phyloP scores from a whole-genome alignment of 2,797 vertebrate species.

The Falco berigora region DNA sequence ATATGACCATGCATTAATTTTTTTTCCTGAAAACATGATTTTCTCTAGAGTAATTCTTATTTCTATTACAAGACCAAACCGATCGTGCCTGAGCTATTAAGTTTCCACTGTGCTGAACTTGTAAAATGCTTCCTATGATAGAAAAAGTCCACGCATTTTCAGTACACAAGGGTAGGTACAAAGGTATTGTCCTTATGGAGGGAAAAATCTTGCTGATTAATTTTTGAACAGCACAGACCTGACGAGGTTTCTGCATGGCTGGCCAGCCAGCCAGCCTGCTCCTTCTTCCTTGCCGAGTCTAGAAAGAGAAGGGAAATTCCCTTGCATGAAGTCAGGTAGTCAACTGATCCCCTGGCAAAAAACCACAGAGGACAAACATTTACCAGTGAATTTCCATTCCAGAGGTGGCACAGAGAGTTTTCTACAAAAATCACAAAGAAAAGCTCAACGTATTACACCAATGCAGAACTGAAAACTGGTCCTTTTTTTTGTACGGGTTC shows the following conservation, averaged over 20 bases:
- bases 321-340: background rate
- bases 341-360: background rate
- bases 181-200: background rate
- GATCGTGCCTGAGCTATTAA: background rate
- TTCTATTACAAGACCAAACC: background rate
- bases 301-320: conserved; percentile 39
- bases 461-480: background rate
- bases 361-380: conserved; percentile 42
- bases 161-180: background rate
- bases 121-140: background rate
- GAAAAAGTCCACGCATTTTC: background rate
- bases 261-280: background rate
- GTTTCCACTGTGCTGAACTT: background rate
- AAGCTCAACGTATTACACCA: background rate
- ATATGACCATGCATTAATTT: background rate
- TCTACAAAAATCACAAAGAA: background rate
- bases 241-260: conserved; percentile 19
- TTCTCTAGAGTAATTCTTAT: background rate
- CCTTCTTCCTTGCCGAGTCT: background rate
- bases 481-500: background rate
- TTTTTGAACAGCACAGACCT: background rate
- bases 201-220: background rate
- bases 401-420: background rate
- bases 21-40: background rate
- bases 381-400: conserved; percentile 46